Evolutionary conservation across 2,797 vertebrate species (phyloP).

Genomic region (Picus viridis): DNA sequence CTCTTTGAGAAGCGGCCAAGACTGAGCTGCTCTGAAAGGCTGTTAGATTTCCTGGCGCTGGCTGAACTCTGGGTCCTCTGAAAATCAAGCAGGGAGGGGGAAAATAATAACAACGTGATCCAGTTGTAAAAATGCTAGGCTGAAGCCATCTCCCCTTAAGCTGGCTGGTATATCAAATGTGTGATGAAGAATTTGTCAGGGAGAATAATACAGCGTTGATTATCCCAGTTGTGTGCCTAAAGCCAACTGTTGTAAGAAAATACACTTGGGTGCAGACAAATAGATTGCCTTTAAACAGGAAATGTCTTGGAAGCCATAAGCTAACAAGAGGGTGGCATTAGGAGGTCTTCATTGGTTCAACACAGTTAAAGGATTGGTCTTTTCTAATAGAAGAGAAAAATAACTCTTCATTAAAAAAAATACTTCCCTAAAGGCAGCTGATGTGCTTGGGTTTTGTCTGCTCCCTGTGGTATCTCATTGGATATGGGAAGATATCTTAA

Average conservation of each 20-base stretch:
- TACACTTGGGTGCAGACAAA: conserved; percentile 16
- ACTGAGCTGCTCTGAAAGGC: conserved; percentile 39
- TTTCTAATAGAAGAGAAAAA: conserved; percentile 8
- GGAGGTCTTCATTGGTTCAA: not conserved
- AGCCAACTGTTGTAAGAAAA: not conserved
- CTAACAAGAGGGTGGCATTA: not conserved
- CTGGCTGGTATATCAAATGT: not conserved
- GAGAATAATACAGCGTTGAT: conserved; percentile 54
- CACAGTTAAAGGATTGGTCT: not conserved
- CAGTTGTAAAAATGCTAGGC: conserved; percentile 18
- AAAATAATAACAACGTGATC: conserved; percentile 28
- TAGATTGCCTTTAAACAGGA: not conserved
- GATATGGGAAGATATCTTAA: not conserved
- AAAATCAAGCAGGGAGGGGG: conserved; percentile 24
- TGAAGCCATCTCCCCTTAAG: conserved; percentile 6
- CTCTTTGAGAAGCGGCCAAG: conserved; percentile 57
- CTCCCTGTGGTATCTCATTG: not conserved
- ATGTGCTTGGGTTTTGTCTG: conserved; percentile 26
- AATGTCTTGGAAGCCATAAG: conserved; percentile 10
- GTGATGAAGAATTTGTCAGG: not conserved
- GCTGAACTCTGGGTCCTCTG: conserved; percentile 3
- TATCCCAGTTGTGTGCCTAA: not conserved
- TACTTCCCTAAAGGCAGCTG: conserved; percentile 16
- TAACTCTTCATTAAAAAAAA: not conserved
- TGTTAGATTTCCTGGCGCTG: conserved; percentile 5